Evolutionary conservation across 2,888 invertebrate genomes (phyloP).

Genomic region (Campoplex capitator): DNA sequence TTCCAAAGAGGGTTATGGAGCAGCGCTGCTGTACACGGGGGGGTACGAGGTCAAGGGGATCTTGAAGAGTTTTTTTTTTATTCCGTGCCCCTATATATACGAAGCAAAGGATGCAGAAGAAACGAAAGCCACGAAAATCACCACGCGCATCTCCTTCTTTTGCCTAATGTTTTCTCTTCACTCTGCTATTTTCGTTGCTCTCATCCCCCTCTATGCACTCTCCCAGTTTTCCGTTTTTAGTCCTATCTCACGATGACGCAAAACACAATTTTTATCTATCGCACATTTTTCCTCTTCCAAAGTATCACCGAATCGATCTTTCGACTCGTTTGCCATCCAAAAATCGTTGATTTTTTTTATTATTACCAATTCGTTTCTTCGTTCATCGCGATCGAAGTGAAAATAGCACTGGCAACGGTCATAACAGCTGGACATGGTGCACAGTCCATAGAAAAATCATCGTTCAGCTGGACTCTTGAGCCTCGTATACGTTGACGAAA

Average conservation of each 20-base stretch:
- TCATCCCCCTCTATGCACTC: neutral
- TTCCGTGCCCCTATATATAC: constrained; percentile 17
- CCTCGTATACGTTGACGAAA: too few relatives aligned
- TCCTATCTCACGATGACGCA: neutral
- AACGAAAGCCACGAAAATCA: constrained; percentile 16
- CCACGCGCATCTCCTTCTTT: constrained; percentile 31
- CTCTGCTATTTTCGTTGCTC: constrained; percentile 41
- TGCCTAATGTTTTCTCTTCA: constrained; percentile 14
- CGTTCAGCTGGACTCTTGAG: neutral
- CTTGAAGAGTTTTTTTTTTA: constrained; percentile 65
- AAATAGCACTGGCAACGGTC: neutral
- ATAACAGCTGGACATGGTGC: neutral
- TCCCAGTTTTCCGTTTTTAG: neutral
- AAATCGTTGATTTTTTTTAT: too few relatives aligned
- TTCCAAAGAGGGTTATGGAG: constrained; percentile 65
- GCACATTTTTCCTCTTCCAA: neutral
- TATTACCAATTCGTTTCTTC: neutral
- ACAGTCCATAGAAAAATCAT: constrained; percentile 54
- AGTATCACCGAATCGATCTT: neutral
- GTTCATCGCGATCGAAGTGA: neutral
- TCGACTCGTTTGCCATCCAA: neutral
- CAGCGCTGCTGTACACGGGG: constrained; percentile 39
- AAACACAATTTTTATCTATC: constrained; percentile 1
- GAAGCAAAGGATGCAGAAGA: constrained; percentile 23
- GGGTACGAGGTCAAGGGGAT: constrained; percentile 70